phyloP scores from a whole-genome alignment of 1,140 invertebrate genomes.

The Rhyacophila brunnea region DNA sequence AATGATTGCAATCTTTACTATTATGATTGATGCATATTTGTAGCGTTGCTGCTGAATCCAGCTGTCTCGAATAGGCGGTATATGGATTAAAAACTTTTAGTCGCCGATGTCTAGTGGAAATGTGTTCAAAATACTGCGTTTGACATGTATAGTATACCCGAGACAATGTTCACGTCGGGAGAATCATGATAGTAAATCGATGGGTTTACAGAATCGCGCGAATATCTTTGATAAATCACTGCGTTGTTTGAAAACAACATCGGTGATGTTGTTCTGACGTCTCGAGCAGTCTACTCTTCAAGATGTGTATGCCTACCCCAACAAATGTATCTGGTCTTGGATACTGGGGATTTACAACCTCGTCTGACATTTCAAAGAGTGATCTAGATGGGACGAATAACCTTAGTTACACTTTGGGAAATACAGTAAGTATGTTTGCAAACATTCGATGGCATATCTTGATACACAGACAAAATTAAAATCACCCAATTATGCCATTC shows the following conservation, averaged over 20 bases:
- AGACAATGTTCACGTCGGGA: background rate
- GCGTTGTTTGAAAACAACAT: too few relatives aligned
- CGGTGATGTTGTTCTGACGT: conserved; percentile 25
- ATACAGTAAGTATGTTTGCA: conserved; percentile 42
- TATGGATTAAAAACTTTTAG: conserved; percentile 5
- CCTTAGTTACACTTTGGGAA: conserved; percentile 52
- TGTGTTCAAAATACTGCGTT: conserved; percentile 5
- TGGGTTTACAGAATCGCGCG: background rate
- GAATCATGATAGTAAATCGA: background rate
- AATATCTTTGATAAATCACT: too few relatives aligned
- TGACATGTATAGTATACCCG: background rate
- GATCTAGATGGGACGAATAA: conserved; percentile 53
- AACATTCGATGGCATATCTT: too few relatives aligned
- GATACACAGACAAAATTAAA: too few relatives aligned
- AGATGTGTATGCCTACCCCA: conserved; percentile 56
- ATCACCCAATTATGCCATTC: too few relatives aligned
- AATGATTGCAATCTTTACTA: background rate
- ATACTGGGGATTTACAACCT: conserved; percentile 53
- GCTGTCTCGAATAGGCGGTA: conserved; percentile 23
- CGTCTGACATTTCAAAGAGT: conserved; percentile 50
- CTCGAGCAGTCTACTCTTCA: conserved; percentile 28
- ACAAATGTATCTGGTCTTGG: conserved; percentile 53
- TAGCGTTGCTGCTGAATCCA: conserved; percentile 11
- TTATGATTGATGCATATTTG: conserved; percentile 13
- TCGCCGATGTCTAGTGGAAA: conserved; percentile 5